Evolutionary conservation across 2,888 invertebrate genomes (phyloP).

Genomic region (Eupithecia abbreviata): DNA sequence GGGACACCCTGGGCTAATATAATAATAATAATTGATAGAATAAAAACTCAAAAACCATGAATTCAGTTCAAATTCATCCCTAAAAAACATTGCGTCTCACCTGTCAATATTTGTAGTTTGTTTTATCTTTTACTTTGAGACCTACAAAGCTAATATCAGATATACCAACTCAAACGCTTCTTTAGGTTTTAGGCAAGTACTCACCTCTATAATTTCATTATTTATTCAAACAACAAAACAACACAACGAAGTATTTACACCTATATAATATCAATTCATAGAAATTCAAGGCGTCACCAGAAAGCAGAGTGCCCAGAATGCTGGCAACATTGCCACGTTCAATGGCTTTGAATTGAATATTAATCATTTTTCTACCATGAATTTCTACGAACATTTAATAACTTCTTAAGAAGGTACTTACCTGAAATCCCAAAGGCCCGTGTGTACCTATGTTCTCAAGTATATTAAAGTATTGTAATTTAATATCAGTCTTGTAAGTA

Average conservation of each 20-base stretch:
- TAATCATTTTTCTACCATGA: not conserved
- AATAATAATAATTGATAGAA: too few relatives aligned
- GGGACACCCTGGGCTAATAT: too few relatives aligned
- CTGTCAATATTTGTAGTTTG: not conserved
- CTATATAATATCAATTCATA: too few relatives aligned
- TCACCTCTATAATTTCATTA: not conserved
- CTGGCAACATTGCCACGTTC: too few relatives aligned
- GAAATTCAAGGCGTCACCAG: too few relatives aligned
- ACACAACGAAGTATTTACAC: too few relatives aligned
- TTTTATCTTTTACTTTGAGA: not conserved
- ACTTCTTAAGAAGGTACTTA: not conserved
- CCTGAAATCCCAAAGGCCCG: not conserved
- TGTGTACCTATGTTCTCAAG: not conserved
- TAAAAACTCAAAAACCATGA: not conserved
- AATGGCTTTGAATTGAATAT: too few relatives aligned
- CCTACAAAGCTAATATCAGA: not conserved
- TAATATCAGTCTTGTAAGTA: constrained; percentile 13
- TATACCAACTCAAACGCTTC: not conserved
- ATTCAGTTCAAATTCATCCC: not conserved
- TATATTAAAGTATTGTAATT: not conserved
- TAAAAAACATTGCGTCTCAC: too few relatives aligned
- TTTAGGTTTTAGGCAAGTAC: not conserved
- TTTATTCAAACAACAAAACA: too few relatives aligned
- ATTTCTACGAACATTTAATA: not conserved
- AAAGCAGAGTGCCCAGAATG: too few relatives aligned